phyloP scores from a whole-genome alignment of 2,888 invertebrate species.

The Calephelis perditalis region DNA sequence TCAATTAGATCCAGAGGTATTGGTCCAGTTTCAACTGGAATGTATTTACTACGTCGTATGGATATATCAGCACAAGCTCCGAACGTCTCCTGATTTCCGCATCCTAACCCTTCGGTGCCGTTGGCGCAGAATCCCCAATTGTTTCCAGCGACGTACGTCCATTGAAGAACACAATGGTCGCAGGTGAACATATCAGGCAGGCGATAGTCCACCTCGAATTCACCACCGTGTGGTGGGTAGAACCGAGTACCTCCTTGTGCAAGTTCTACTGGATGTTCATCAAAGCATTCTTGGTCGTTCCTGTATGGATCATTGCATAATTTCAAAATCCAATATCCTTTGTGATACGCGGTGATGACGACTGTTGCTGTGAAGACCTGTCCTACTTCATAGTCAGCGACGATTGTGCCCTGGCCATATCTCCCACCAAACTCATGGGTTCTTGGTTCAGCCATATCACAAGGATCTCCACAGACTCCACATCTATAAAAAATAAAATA shows the following conservation, averaged over 20 bases:
- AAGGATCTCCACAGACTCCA: conserved; percentile 92
- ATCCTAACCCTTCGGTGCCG: conserved; percentile 88
- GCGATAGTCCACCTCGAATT: conserved; percentile 85
- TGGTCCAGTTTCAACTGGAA: background rate
- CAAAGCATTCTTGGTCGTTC: conserved; percentile 87
- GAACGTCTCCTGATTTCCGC: conserved; percentile 93
- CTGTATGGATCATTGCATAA: conserved; percentile 85
- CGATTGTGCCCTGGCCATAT: conserved; percentile 89
- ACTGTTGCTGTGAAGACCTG: conserved; percentile 85
- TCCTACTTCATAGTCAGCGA: conserved; percentile 84
- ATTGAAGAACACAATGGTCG: conserved; percentile 90
- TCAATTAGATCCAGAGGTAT: background rate
- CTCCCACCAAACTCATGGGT: conserved; percentile 90
- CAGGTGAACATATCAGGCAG: conserved; percentile 84
- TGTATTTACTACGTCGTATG: conserved; percentile 47
- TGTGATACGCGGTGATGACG: conserved; percentile 92
- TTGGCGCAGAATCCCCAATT: conserved; percentile 89
- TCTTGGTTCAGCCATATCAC: conserved; percentile 84
- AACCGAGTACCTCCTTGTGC: conserved; percentile 74
- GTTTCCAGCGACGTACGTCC: conserved; percentile 92
- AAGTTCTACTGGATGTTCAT: conserved; percentile 82
- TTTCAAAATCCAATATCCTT: conserved; percentile 91
- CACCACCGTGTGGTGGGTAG: conserved; percentile 87
- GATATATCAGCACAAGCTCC: conserved; percentile 90
- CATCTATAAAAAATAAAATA: conserved; percentile 55